Percentiles rank a stretch among this genome's conserved stretches.
These are phyloP conservation scores for Anoplopoma fimbria DNA, from an alignment of 2,113 vertebrate genomes.

Conservation along the genomic window DNA sequence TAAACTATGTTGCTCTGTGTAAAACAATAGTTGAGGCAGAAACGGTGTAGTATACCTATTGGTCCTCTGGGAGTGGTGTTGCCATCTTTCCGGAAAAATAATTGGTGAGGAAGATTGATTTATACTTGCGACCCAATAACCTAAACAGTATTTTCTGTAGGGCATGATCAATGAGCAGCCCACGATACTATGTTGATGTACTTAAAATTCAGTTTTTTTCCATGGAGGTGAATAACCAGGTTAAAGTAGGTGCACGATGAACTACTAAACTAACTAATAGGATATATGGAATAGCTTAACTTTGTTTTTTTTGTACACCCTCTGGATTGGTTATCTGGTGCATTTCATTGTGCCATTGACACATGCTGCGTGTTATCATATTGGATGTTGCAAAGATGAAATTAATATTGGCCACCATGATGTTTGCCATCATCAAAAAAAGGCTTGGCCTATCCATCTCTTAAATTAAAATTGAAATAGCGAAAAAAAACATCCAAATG, in stretches of 20 bases:
- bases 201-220: not conserved
- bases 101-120: constrained; percentile 3
- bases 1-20: not conserved
- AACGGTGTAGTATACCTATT: not conserved
- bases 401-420: not conserved
- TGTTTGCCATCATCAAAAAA: not conserved
- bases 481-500: not conserved
- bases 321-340: too few relatives aligned
- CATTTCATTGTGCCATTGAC: not conserved
- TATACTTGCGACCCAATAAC: constrained; percentile 8
- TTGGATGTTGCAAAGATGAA: not conserved
- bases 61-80: not conserved
- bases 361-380: not conserved
- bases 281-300: too few relatives aligned
- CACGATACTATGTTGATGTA: not conserved
- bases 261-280: not conserved
- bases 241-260: not conserved
- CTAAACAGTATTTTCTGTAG: constrained; percentile 4
- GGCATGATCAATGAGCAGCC: constrained; percentile 9
- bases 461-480: not conserved
- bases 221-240: not conserved
- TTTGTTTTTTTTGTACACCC: too few relatives aligned
- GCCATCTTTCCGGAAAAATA: constrained; percentile 20
- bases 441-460: not conserved
- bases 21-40: not conserved